A percentile compares a stretch with the other conserved stretches of the same genome.
phyloP scores from a whole-genome alignment of 2,797 vertebrate genomes.

The Poliocrania exsul region DNA sequence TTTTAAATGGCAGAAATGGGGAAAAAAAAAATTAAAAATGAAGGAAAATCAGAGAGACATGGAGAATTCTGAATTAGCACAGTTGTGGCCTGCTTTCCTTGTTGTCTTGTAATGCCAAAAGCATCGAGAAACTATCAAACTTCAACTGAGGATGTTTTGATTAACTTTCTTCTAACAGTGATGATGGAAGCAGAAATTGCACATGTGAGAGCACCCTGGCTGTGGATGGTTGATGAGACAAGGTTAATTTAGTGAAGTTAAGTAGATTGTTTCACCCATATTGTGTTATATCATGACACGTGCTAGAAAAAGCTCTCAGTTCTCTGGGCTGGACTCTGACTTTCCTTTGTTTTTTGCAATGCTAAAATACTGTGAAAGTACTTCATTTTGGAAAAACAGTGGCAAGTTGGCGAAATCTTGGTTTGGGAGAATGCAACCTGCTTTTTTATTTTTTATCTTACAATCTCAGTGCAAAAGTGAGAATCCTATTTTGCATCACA shows the following conservation, averaged over 20 bases:
- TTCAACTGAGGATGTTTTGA: background rate
- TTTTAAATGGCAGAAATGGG: background rate
- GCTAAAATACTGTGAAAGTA: fast-evolving
- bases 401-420: background rate
- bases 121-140: background rate
- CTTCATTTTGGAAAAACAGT: background rate
- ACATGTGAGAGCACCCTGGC: background rate
- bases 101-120: background rate
- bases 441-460: background rate
- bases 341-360: background rate
- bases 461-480: background rate
- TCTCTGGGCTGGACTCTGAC: background rate
- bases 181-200: background rate
- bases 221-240: background rate
- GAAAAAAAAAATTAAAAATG: fast-evolving
- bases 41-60: background rate
- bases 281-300: fast-evolving
- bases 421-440: background rate
- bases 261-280: background rate
- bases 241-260: background rate
- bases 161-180: background rate
- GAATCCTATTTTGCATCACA: background rate
- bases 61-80: background rate
- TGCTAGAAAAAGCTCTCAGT: background rate
- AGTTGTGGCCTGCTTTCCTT: background rate